Evolutionary conservation across 2,888 invertebrate species (phyloP), one percentile per base, ranked within the genome.

Genomic region (Acanthococcus lagerstroemiae): DNA sequence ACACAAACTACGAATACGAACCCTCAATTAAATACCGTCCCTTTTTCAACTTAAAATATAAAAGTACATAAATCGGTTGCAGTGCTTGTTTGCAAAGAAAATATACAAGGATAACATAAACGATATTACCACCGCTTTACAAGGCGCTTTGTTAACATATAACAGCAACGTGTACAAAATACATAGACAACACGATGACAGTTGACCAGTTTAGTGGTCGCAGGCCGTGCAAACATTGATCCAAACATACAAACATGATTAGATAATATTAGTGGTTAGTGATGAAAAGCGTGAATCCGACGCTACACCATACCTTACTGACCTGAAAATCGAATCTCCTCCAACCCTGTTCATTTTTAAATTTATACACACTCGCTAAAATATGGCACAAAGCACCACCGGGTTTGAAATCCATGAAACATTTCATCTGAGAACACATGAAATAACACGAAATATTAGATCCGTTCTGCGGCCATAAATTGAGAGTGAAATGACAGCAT

Each of bases 301-400:
- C 69, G 69, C 67, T 72, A 73, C 74, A 76, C 76, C 80, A 80
- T 83, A 86, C 86, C 82, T 86, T 86, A 80, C 84, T 84, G 76
- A 88, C 86, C 78, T 89, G 89, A 79, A 93, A 88, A 81, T 94
- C 93, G 78, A 95, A 93, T 78, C 93, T 85, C 75, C 94, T 84
- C 86, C 92, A 95, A 77, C 92, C 89, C 79, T 95, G 95, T 77
- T 96, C 96, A 77, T 86, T 88, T 79, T 95, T 94, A 80, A 92
- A 95, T 75, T 91, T 90, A 82, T 89, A 96, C 76, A 93, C 94
- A 70, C 94, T 88, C 72, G 90, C 86, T 71, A 97, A 83, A 75
- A 95, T 90, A 73, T 93, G 90, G 80, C 95, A 95, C 68, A 96
- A 81, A 27, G 91, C 87, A 55, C 95, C 95, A 70, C 91, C 90